phyloP scores from a whole-genome alignment of 92 coral and sea anemone genomes.

The Actinostola sp. region DNA sequence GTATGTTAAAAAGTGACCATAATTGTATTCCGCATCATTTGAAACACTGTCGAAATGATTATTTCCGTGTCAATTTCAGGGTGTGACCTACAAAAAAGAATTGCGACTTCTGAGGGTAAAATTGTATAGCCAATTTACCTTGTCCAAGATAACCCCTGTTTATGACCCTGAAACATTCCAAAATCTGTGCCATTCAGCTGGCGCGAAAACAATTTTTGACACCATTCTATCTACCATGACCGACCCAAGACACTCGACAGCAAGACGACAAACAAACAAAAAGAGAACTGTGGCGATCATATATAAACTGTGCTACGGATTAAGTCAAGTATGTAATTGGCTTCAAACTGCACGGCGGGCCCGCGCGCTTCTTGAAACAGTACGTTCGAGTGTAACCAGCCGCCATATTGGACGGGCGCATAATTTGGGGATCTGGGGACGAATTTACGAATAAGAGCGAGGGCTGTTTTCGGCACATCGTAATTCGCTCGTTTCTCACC shows the following conservation, averaged over 20 bases:
- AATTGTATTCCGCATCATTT: neutral
- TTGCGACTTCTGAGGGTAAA: too few species aligned
- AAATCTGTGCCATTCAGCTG: constrained; percentile 16
- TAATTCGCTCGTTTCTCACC: too few species aligned
- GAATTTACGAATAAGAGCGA: too few species aligned
- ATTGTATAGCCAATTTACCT: neutral
- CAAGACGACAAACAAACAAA: constrained; percentile 25
- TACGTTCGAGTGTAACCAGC: too few species aligned
- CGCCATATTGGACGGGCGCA: too few species aligned
- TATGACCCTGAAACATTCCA: constrained; percentile 4
- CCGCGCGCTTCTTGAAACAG: too few species aligned
- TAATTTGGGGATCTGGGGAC: too few species aligned
- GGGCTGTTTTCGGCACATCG: too few species aligned
- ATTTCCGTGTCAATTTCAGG: neutral
- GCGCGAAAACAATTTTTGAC: constrained; percentile 30
- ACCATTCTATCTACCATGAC: constrained; percentile 30
- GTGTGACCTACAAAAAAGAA: too few species aligned
- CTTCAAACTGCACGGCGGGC: constrained; percentile 6
- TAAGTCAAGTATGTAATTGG: constrained; percentile 31
- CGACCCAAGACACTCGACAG: constrained; percentile 22
- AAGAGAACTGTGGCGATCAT: constrained; percentile 38
- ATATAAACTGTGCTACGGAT: constrained; percentile 17
- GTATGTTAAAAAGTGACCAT: too few species aligned
- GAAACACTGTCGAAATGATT: neutral
- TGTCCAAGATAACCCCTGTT: neutral